phyloP scores from a whole-genome alignment of 2,888 invertebrate species.

The Mythimna ferrago region DNA sequence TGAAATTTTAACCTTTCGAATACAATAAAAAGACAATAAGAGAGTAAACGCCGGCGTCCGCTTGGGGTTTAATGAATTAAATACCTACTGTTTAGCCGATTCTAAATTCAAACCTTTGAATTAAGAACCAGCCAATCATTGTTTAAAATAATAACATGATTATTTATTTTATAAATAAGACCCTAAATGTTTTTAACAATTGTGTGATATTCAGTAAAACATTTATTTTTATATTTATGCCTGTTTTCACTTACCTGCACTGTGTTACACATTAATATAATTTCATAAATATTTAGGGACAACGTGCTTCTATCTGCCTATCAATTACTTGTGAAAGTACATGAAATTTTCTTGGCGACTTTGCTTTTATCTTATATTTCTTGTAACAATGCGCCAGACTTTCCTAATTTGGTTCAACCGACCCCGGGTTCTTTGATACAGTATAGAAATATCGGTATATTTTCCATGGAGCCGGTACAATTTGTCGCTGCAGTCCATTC shows the following conservation, averaged over 20 bases:
- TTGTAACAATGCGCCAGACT: conserved; percentile 22
- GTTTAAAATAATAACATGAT: no score
- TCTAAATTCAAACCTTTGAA: no score
- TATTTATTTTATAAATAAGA: no score
- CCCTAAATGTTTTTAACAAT: no score
- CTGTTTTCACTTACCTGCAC: not conserved
- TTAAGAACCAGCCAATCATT: no score
- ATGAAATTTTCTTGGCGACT: conserved; percentile 14
- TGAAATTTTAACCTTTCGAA: no score
- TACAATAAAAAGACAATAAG: no score
- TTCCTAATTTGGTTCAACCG: conserved; percentile 36
- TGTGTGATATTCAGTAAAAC: no score
- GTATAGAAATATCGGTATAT: conserved; percentile 64
- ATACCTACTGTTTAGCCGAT: no score
- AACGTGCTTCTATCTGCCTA: not conserved
- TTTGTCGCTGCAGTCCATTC: conserved; percentile 69
- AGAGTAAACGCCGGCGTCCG: no score
- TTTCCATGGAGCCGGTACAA: conserved; percentile 64
- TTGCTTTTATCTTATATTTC: conserved; percentile 28
- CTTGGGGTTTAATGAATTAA: no score
- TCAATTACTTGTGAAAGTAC: conserved; percentile 11
- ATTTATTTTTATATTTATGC: no score
- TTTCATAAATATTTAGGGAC: not conserved
- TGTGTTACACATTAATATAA: not conserved
- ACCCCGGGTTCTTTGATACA: conserved; percentile 46